Conservation (phyloP, 1,140 invertebrate genomes). For the Drosophila chauvacae region DNA sequence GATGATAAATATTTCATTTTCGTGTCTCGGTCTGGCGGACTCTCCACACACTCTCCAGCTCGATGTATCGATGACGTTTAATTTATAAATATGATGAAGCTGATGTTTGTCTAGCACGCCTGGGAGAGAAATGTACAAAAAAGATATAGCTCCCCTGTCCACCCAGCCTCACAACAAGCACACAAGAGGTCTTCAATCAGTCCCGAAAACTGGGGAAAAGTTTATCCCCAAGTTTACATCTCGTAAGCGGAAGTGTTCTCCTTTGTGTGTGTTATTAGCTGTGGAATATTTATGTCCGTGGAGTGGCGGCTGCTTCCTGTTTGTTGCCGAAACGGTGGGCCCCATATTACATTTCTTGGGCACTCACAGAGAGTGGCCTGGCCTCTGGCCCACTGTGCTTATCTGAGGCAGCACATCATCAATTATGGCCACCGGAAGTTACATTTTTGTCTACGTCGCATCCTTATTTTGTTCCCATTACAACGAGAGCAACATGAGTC, state of each 20-base stretch:
- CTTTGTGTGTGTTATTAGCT: slow-evolving; percentile 66
- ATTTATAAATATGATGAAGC: slow-evolving; percentile 79
- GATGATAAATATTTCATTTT: slow-evolving; percentile 78
- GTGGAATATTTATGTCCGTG: slow-evolving; percentile 68
- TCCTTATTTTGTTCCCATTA: slow-evolving; percentile 68
- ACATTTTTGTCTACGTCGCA: slow-evolving; percentile 62
- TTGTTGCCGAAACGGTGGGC: slow-evolving; percentile 33
- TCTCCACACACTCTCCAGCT: slow-evolving; percentile 26
- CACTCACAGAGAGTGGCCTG: too few species aligned
- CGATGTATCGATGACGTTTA: slow-evolving; percentile 75
- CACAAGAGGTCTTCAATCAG: slow-evolving; percentile 68
- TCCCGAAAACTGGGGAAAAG: slow-evolving; percentile 25
- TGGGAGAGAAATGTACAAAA: slow-evolving; percentile 4
- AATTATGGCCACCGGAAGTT: slow-evolving; percentile 76
- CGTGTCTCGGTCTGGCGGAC: slow-evolving; percentile 46
- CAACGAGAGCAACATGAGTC: slow-evolving; percentile 27
- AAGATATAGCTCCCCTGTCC: not conserved
- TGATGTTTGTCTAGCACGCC: slow-evolving; percentile 40
- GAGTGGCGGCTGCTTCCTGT: slow-evolving; percentile 61
- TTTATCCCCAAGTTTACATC: slow-evolving; percentile 53
- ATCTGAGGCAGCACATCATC: slow-evolving; percentile 63
- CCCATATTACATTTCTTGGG: slow-evolving; percentile 16
- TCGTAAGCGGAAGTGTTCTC: slow-evolving; percentile 68
- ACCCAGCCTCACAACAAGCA: not conserved
- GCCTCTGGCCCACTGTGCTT: slow-evolving; percentile 12